Evolutionary conservation across 2,113 vertebrate species (phyloP).

Genomic region (Shinisaurus crocodilurus): DNA sequence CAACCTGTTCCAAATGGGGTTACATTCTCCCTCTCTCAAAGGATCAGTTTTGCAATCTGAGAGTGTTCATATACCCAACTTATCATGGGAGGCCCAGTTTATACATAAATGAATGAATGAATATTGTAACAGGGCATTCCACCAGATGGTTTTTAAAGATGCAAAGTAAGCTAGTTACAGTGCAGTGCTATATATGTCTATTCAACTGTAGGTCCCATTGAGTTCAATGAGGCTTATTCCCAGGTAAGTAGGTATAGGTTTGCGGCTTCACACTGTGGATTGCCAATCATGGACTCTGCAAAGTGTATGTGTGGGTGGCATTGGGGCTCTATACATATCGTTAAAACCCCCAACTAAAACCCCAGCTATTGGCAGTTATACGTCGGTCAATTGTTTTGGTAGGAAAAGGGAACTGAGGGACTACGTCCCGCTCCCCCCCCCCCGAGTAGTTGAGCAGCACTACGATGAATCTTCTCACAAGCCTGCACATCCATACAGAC

Average conservation of each 20-base stretch:
- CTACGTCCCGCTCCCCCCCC: not conserved
- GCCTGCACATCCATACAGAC: too few species aligned
- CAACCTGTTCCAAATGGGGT: too few species aligned
- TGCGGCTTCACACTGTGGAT: not conserved
- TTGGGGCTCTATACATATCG: not conserved
- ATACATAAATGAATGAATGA: not conserved
- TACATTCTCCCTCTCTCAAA: too few species aligned
- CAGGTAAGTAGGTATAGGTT: not conserved
- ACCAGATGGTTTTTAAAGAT: too few species aligned
- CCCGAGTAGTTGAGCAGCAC: not conserved
- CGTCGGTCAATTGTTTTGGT: not conserved
- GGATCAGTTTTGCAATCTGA: not conserved
- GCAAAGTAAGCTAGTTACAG: not conserved
- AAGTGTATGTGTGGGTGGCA: not conserved
- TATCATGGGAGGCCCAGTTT: not conserved
- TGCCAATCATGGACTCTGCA: not conserved
- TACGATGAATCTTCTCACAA: not conserved
- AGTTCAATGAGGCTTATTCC: too few species aligned
- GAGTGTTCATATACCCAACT: not conserved
- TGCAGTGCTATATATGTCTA: not conserved
- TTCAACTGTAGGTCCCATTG: too few species aligned
- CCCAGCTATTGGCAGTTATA: not conserved
- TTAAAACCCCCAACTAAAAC: too few species aligned
- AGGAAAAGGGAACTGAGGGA: not conserved
- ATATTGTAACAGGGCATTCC: too few species aligned